Percentiles rank a stretch among this genome's conserved stretches.
These are phyloP conservation scores for Cosmia trapezina DNA, from an alignment of 2,888 invertebrate genomes.

Conservation along the genomic window DNA sequence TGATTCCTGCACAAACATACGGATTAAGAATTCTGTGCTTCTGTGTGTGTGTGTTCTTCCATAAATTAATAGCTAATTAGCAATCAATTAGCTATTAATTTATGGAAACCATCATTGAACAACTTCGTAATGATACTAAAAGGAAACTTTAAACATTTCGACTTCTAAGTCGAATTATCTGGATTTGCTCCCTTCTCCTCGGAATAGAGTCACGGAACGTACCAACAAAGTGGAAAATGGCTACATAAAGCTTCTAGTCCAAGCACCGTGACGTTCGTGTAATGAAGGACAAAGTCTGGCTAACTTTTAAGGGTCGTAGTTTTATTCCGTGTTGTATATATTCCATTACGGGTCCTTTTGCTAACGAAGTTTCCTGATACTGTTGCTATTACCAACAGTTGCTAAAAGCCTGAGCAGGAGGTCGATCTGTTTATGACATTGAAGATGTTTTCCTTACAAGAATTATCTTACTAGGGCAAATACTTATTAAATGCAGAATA, in stretches of 20 bases:
- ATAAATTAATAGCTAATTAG: too few relatives aligned
- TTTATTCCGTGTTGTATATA: constrained; percentile 3
- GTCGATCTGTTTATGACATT: neutral
- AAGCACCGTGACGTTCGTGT: constrained; percentile 10
- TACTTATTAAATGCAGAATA: neutral
- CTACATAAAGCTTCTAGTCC: neutral
- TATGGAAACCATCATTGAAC: neutral
- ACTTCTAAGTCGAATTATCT: too few relatives aligned
- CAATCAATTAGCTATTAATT: neutral
- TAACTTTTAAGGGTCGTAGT: constrained; percentile 40
- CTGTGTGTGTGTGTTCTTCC: too few relatives aligned
- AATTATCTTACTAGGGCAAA: neutral
- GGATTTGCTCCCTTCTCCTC: neutral
- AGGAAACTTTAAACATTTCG: neutral
- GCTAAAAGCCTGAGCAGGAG: neutral
- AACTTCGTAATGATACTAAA: neutral
- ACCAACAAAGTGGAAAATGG: constrained; percentile 5
- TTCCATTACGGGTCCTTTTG: constrained; percentile 4
- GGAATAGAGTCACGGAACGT: neutral
- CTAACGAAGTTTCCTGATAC: constrained; percentile 2
- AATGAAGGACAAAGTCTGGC: constrained; percentile 7
- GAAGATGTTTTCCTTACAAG: neutral
- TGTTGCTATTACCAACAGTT: neutral
- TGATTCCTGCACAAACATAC: too few relatives aligned
- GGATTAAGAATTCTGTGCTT: neutral